Base-by-base conservation (phyloP, 35 echinoderm and acorn worm genomes). In the Antedon bifida region DNA sequence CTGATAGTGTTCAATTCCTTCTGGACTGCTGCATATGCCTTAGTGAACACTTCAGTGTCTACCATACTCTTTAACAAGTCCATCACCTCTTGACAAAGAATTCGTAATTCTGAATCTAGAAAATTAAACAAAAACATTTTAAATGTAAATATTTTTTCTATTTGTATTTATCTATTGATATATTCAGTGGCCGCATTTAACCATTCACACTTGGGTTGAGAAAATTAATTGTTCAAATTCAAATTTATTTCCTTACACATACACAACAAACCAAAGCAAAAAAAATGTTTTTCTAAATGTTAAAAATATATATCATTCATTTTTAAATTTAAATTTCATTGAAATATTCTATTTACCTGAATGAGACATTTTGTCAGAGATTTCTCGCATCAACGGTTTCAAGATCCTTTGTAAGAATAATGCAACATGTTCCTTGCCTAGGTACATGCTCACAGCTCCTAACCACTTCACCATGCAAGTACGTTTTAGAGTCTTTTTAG, bases 391-490 rank as follows among this genome's bases (percentile, higher is more conserved):
- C 30, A 99, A 77, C 0, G 88, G 79, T 77, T 88, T 84, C 39
- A 99, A 36, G 29, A 99, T 88, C 2, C 35, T 77, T 21, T 82
- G 39, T 34, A 99, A 86, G 87, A 83, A 90, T 23, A 35, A 42
- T 36, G 26, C 46, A 4, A 99, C 38, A 31, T 56, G 74, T 7
- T 87, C 86, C 29, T 77, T 75, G 31, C 88, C 85, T 30, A 99
- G 51, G 34, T 99, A 85, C 78, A 99, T 23, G 8, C 91, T 73
- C 0, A 90, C 75, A n/a, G 90, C 95, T 33, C 88, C 90, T 28
- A 90, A 77, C 95, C 94, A 99, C 76, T 99, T 99, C 3, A 99
- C 36, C 0, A 92, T 82, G 33, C 86, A 86, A 5, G 73, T 88
- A 36, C 95, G 83, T 74, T 83, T 87, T 0, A 90, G 28, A 0